phyloP scores from a whole-genome alignment of 2,888 invertebrate genomes.

The Torymus tubicola region DNA sequence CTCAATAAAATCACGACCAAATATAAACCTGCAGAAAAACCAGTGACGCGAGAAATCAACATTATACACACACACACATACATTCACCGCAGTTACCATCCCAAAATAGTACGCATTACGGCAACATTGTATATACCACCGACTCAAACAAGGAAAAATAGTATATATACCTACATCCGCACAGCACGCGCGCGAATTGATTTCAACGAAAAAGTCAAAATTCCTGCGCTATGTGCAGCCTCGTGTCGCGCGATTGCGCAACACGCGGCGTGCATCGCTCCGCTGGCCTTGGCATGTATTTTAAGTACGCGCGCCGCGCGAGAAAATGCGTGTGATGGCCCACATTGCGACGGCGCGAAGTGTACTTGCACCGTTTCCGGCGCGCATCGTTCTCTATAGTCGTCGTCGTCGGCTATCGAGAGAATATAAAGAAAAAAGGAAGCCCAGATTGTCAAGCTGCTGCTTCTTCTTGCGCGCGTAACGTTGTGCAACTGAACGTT shows the following conservation, averaged over 20 bases:
- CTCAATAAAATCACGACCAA: too few relatives aligned
- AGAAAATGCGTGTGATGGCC: conserved; percentile 44
- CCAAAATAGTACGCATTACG: too few relatives aligned
- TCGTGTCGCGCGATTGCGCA: background rate
- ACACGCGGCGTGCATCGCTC: conserved; percentile 17
- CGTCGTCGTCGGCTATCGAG: too few relatives aligned
- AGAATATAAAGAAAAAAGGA: too few relatives aligned
- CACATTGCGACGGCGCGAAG: conserved; percentile 30
- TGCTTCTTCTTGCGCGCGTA: background rate
- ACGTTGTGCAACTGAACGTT: background rate
- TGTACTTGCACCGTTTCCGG: conserved; percentile 28
- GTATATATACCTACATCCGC: too few relatives aligned
- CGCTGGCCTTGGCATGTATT: conserved; percentile 55
- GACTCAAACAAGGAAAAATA: too few relatives aligned
- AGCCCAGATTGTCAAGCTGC: too few relatives aligned
- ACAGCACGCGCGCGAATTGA: background rate
- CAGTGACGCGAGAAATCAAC: too few relatives aligned
- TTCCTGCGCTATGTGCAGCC: background rate
- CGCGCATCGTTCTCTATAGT: background rate
- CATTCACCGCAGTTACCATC: too few relatives aligned
- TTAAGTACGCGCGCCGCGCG: conserved; percentile 35
- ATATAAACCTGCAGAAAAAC: too few relatives aligned
- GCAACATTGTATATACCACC: too few relatives aligned
- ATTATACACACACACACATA: too few relatives aligned
- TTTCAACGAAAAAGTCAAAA: conserved; percentile 23